These are phyloP conservation scores for Acanthosoma haemorrhoidale DNA, from an alignment of 2,888 invertebrate species.

Conservation along the genomic window DNA sequence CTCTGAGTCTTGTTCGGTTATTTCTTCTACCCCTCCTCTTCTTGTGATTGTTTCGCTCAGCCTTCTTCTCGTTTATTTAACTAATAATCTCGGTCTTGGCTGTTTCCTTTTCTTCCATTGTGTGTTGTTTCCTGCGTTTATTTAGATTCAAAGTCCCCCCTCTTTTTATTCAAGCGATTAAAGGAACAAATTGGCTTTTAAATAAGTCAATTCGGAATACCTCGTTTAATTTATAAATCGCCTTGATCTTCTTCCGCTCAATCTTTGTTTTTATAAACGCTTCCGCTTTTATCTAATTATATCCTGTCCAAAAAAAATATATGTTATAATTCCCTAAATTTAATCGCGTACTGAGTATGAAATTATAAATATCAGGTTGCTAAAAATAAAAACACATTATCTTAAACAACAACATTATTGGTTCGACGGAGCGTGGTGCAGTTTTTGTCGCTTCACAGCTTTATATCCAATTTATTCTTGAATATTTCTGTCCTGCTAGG, in stretches of 20 bases:
- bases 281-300: too few relatives aligned
- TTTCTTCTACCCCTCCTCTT: neutral
- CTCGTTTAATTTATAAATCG: neutral
- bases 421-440: too few relatives aligned
- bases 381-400: too few relatives aligned
- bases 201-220: neutral
- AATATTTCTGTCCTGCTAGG: neutral
- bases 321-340: too few relatives aligned
- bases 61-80: neutral
- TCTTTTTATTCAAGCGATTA: neutral
- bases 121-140: neutral
- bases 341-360: too few relatives aligned
- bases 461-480: neutral
- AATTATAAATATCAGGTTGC: too few relatives aligned
- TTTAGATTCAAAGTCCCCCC: too few relatives aligned
- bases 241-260: neutral
- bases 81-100: neutral
- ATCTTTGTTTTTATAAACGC: too few relatives aligned
- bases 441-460: neutral
- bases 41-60: neutral
- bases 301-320: too few relatives aligned
- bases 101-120: neutral
- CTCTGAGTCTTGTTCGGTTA: neutral
- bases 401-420: too few relatives aligned
- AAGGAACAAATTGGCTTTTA: neutral